These are phyloP conservation scores for Suricata suricatta DNA, from an alignment of 2,113 vertebrate genomes.

Conservation along the genomic window DNA sequence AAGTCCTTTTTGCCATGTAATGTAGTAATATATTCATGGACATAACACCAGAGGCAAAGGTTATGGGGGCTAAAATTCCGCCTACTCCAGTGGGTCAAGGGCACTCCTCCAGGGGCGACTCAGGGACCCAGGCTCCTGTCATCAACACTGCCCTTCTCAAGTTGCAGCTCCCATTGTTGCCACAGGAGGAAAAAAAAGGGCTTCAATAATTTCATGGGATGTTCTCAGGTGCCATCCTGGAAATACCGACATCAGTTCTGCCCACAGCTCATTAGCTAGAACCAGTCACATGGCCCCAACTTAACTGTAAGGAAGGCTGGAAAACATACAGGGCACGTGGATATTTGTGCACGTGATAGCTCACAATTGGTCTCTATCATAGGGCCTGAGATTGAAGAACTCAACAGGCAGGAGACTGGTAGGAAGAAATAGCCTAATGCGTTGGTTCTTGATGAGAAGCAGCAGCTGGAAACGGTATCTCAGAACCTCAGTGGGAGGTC, in stretches of 20 bases:
- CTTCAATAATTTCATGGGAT: not conserved
- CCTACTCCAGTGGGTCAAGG: not conserved
- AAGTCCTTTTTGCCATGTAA: not conserved
- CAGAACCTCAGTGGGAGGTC: not conserved
- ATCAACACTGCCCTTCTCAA: not conserved
- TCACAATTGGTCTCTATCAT: not conserved
- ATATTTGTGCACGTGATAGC: not conserved
- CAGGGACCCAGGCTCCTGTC: not conserved
- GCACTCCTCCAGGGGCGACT: not conserved
- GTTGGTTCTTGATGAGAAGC: not conserved
- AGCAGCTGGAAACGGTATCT: not conserved
- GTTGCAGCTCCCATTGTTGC: not conserved
- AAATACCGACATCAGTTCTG: not conserved
- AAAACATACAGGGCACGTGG: not conserved
- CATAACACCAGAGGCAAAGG: not conserved
- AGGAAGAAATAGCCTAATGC: not conserved
- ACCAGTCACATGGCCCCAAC: not conserved
- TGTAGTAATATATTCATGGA: not conserved
- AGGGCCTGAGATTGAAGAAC: not conserved
- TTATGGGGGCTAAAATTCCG: not conserved
- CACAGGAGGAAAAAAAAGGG: not conserved
- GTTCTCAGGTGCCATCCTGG: slow-evolving; percentile 6
- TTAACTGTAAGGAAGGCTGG: not conserved
- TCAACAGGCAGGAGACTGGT: not conserved
- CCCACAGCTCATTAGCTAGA: not conserved